These are phyloP conservation scores for Myotis pilosus DNA, from an alignment of 2,797 vertebrate species.

Conservation along the genomic window DNA sequence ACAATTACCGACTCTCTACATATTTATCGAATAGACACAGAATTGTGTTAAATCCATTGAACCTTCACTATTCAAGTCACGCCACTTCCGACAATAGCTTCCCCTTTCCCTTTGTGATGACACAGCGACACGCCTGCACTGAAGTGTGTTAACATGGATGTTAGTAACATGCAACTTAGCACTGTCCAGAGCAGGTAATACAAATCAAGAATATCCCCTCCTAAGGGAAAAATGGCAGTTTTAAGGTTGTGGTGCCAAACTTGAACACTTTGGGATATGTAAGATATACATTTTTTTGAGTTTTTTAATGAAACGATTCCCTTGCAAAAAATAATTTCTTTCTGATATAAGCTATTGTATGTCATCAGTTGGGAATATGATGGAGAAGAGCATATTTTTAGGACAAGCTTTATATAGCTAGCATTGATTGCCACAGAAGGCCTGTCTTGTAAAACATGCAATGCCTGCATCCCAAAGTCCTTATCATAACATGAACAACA, in stretches of 20 bases:
- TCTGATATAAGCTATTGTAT: not conserved
- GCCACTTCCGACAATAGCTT: not conserved
- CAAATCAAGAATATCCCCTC: not conserved
- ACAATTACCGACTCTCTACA: not conserved
- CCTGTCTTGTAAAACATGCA: not conserved
- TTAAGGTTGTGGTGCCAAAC: not conserved
- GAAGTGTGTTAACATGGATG: not conserved
- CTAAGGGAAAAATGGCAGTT: not conserved
- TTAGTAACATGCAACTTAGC: not conserved
- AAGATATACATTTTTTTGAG: slow-evolving; percentile 12
- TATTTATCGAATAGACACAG: not conserved
- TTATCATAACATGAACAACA: slow-evolving; percentile 9
- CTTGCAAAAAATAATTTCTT: not conserved
- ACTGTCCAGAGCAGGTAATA: not conserved
- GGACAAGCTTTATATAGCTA: not conserved
- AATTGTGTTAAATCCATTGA: not conserved
- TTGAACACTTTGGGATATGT: not conserved
- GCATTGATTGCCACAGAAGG: slow-evolving; percentile 44
- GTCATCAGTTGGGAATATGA: slow-evolving; percentile 20
- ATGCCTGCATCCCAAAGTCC: not conserved
- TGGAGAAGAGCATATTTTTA: not conserved
- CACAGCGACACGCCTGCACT: not conserved
- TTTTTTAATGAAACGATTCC: not conserved
- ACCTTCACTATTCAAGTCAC: not conserved
- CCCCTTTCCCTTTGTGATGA: not conserved